Evolutionary conservation across 2,888 invertebrate genomes (phyloP).

Genomic region (Rhyacophila evoluta): DNA sequence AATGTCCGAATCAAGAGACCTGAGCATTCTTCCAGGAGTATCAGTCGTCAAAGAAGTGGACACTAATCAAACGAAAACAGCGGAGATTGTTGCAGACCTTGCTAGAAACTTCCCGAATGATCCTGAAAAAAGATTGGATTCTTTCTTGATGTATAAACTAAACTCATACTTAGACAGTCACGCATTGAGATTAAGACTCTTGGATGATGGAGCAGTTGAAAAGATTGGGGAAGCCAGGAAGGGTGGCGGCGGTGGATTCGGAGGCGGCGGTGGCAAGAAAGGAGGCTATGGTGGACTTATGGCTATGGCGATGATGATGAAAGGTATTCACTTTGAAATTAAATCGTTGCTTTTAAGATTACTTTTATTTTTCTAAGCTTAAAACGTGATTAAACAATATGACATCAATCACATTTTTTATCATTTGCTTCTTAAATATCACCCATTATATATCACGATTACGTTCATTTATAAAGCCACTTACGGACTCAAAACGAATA

Average conservation of each 20-base stretch:
- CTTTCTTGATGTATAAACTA: slow-evolving; percentile 78
- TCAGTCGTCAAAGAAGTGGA: slow-evolving; percentile 77
- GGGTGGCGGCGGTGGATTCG: slow-evolving; percentile 65
- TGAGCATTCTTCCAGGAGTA: slow-evolving; percentile 79
- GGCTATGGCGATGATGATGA: slow-evolving; percentile 74
- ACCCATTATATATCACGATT: too few relatives aligned
- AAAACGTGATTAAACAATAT: too few relatives aligned
- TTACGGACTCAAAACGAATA: too few relatives aligned
- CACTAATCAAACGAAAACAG: slow-evolving; percentile 70
- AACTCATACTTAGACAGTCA: slow-evolving; percentile 80
- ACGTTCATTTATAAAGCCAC: too few relatives aligned
- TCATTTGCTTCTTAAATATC: too few relatives aligned
- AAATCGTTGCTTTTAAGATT: slow-evolving; percentile 1
- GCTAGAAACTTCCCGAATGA: slow-evolving; percentile 82
- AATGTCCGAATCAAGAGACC: slow-evolving; percentile 77
- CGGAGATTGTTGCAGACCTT: slow-evolving; percentile 79
- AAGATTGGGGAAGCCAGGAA: slow-evolving; percentile 67
- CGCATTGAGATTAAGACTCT: slow-evolving; percentile 77
- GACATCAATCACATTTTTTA: too few relatives aligned
- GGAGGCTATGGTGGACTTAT: slow-evolving; percentile 65
- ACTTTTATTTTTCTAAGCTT: neutral
- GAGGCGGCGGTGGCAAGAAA: slow-evolving; percentile 62
- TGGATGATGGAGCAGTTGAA: slow-evolving; percentile 73
- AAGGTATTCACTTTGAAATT: slow-evolving; percentile 63
- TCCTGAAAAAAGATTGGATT: slow-evolving; percentile 81